Evolutionary conservation across 2,888 invertebrate genomes (phyloP), one percentile per base, ranked within the genome.

Genomic region (Drosophila limbata): DNA sequence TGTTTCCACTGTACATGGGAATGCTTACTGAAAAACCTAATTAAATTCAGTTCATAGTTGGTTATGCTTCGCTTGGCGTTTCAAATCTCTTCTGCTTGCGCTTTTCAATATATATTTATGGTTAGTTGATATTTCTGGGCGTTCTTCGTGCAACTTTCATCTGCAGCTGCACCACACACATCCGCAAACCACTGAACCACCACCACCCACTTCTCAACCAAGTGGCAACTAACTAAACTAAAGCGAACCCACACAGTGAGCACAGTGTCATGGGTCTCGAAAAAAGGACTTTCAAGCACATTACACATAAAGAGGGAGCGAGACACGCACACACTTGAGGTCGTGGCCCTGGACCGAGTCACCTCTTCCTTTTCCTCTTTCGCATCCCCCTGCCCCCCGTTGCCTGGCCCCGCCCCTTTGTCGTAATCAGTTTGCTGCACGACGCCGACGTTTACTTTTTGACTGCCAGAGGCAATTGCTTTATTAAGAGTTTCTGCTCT

Each of bases 401-500:
- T n/a, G 11, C 9, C 51, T 9, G 4, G 0, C 53, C 13, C 3
- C 10, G 11, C 25, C 45, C 44, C 44, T 19, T 55, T 61, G 69
- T 57, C 61, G 87, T 84, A 83, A 83, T 84, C 83, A 84, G 88
- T 85, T 87, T 87, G 82, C 82, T 81, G 85, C 82, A 79, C 88
- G 78, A 80, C 52, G 84, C 74, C 88, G 74, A 81, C 86, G 89
- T 86, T 90, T 89, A 88, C 89, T 89, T 90, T 91, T 90, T 88
- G 88, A 89, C 90, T 91, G 91, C 91, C 89, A 72, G 78, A 89
- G 91, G 91, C 91, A 91, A 91, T 91, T 90, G 90, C 91, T 91
- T 91, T 91, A 91, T 91, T 91, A 91, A 91, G 90, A 90, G 90
- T 91, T 90, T 91, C 81, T 91, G 89, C 91, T 91, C 88, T 86